Conservation (phyloP, 2,888 invertebrate genomes). For the Callyntrura guangdongensis region DNA sequence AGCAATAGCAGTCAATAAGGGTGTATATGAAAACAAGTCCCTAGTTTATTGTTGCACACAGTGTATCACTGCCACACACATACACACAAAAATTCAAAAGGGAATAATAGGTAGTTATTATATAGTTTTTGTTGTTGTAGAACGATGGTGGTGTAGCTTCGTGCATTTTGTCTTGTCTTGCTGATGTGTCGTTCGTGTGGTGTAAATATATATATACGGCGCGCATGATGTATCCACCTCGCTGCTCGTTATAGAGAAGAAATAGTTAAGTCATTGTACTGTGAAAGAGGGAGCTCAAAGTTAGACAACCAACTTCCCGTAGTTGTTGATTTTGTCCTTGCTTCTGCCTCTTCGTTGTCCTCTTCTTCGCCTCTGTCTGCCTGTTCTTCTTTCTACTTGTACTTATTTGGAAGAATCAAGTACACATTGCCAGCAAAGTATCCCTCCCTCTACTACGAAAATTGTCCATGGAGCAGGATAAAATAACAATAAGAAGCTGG, state of each 20-base stretch:
- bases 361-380: neutral
- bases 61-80: neutral
- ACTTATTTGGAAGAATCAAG: neutral
- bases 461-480: neutral
- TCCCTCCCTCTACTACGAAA: neutral
- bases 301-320: conserved; percentile 46
- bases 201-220: neutral
- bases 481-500: conserved; percentile 15
- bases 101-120: neutral
- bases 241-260: neutral
- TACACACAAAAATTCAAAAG: neutral
- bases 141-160: too few species aligned
- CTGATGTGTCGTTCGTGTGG: too few species aligned
- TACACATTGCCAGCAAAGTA: neutral
- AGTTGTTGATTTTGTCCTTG: conserved; percentile 47
- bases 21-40: neutral
- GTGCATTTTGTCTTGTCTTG: too few species aligned
- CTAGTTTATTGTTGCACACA: neutral
- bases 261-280: conserved; percentile 23
- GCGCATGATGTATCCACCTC: neutral
- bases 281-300: conserved; percentile 52
- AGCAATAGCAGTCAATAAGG: neutral
- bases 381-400: neutral
- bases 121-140: neutral
- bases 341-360: conserved; percentile 20